These are phyloP conservation scores for Andricus curvator DNA, from an alignment of 2,888 invertebrate genomes.

Conservation along the genomic window DNA sequence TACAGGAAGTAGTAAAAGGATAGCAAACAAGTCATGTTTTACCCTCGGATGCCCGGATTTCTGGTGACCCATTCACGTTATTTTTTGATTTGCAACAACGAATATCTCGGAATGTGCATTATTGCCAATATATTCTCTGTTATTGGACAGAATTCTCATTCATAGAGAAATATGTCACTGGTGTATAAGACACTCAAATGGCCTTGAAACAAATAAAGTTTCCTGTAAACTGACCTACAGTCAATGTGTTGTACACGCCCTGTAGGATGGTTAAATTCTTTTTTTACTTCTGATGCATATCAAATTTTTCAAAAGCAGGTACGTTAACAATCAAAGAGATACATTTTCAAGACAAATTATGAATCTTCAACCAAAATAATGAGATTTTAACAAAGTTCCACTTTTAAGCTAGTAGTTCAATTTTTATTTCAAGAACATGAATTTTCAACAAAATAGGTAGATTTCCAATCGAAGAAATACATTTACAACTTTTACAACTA, in stretches of 20 bases:
- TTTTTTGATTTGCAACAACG: not conserved
- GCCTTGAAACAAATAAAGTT: not conserved
- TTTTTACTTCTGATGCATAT: too few relatives aligned
- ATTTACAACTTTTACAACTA: too few relatives aligned
- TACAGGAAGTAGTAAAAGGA: constrained; percentile 54
- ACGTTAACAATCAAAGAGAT: too few relatives aligned
- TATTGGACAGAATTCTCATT: not conserved
- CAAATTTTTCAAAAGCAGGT: too few relatives aligned
- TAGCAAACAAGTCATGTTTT: not conserved
- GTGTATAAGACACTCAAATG: not conserved
- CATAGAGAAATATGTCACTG: not conserved
- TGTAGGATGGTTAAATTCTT: too few relatives aligned
- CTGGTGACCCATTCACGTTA: not conserved
- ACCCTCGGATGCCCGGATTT: not conserved
- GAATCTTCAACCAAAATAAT: too few relatives aligned
- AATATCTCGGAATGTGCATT: not conserved
- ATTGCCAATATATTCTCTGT: not conserved
- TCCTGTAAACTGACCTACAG: not conserved
- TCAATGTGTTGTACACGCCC: not conserved
- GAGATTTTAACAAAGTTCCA: too few relatives aligned
- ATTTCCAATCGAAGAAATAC: too few relatives aligned
- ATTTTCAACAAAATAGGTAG: too few relatives aligned
- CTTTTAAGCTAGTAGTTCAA: too few relatives aligned
- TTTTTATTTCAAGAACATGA: too few relatives aligned
- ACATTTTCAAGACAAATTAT: too few relatives aligned